phyloP scores from a whole-genome alignment of 1,140 invertebrate species.

The Pogonus chalceus region DNA sequence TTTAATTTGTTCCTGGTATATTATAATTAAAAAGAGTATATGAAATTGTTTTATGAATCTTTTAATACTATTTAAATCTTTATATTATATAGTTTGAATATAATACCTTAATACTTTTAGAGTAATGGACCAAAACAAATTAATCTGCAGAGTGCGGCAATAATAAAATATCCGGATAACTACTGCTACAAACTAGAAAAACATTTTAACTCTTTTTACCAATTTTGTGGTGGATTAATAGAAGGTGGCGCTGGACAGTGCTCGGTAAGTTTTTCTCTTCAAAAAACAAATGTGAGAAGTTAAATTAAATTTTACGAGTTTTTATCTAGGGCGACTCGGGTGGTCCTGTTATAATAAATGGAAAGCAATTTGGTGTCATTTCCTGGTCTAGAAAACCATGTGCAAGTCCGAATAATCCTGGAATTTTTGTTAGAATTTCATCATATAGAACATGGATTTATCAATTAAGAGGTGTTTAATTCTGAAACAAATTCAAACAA shows the following conservation, averaged over 20 bases:
- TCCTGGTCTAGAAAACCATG: conserved; percentile 36
- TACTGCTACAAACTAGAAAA: conserved; percentile 28
- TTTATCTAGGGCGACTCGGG: conserved; percentile 31
- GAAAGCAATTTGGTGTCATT: conserved; percentile 32
- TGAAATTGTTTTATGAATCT: no score
- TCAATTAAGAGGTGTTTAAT: neutral
- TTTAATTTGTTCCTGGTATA: no score
- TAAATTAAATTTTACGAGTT: neutral
- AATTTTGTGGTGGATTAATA: conserved; percentile 32
- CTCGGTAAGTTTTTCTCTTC: conserved; percentile 25
- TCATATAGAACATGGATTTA: conserved; percentile 37
- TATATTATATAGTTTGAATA: neutral
- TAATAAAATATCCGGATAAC: conserved; percentile 27
- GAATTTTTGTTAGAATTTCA: conserved; percentile 38
- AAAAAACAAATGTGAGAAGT: neutral
- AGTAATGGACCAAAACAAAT: conserved; percentile 27
- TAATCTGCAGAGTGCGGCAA: conserved; percentile 27
- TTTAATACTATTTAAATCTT: no score
- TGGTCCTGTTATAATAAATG: conserved; percentile 28
- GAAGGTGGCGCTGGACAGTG: conserved; percentile 34
- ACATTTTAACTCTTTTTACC: conserved; percentile 21
- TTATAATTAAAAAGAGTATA: no score
- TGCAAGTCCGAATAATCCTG: conserved; percentile 32
- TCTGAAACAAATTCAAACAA: neutral
- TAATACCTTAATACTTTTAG: conserved; percentile 15